These are phyloP conservation scores for Mechanitis mazaeus DNA, from an alignment of 2,888 invertebrate species.

Conservation along the genomic window DNA sequence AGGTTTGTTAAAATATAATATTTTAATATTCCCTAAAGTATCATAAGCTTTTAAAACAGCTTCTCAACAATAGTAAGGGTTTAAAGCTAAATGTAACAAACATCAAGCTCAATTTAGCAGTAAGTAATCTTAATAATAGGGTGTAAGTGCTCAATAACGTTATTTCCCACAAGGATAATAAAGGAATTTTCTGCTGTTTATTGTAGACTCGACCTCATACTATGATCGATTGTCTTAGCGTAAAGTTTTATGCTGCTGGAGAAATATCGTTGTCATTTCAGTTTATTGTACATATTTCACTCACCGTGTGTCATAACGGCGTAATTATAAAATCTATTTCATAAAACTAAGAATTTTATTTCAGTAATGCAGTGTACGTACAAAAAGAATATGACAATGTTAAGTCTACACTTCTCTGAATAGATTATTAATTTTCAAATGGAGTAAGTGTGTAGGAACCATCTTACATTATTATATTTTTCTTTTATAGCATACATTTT, in stretches of 20 bases:
- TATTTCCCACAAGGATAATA: constrained; percentile 43
- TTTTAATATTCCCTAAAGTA: too few relatives aligned
- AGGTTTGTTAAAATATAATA: too few relatives aligned
- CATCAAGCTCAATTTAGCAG: constrained; percentile 16
- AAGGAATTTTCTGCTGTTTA: constrained; percentile 55
- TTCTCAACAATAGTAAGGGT: neutral
- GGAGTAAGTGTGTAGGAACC: too few relatives aligned
- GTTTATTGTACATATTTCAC: neutral
- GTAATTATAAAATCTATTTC: neutral
- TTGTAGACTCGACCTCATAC: constrained; percentile 53
- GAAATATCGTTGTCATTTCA: constrained; percentile 20
- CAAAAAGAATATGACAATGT: too few relatives aligned
- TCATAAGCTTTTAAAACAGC: too few relatives aligned
- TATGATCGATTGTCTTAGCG: constrained; percentile 64
- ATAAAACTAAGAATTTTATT: too few relatives aligned
- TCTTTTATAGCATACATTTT: too few relatives aligned
- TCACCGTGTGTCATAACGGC: neutral
- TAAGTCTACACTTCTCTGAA: too few relatives aligned
- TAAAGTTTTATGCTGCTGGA: constrained; percentile 51
- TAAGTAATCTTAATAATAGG: constrained; percentile 21
- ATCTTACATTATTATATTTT: too few relatives aligned
- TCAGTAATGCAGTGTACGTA: too few relatives aligned
- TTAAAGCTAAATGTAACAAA: neutral
- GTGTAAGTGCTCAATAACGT: constrained; percentile 23
- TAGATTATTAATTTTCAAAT: too few relatives aligned